Base-by-base conservation (phyloP, 2,113 vertebrate genomes). In the Phodopus roborovskii region DNA sequence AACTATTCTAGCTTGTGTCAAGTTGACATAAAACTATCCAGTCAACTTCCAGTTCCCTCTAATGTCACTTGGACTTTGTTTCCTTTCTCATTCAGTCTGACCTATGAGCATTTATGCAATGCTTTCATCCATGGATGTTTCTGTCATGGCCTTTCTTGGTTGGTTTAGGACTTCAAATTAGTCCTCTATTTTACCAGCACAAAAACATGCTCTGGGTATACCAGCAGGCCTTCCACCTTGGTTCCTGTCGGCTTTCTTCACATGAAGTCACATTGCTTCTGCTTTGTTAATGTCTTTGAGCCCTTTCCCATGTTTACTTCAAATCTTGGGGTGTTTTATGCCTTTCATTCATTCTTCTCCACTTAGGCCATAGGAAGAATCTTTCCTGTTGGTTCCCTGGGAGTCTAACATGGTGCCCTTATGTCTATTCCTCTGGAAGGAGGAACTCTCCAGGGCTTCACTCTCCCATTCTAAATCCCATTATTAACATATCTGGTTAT, bases 181-280 rank as follows among this genome's bases (percentile, higher is more conserved):
- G 45, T 33, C n/a, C 81, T 13, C 53, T 75, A 7, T 56, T 30
- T 13, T 39, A 53, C 33, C 30, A 22, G 7, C n/a, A 53, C 17
- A 60, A 20, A 19, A 20, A 0, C 30, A 20, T n/a, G 19, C 30
- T 39, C 53, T 3, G 0, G 7, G 1, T 12, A 20, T 10, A 30
- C 30, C 53, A 75, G 1, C 24, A 22, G 42, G 28, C 56, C 28
- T 39, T 74, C n/a, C 28, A 16, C 39, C 16, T 39, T 12, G 28
- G 68, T 9, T 16, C 28, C 66, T 53, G 11, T 48, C n/a, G 42
- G n/a, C 20, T 8, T 60, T 70, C 28, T 53, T n/a, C 19, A 17
- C 0, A 22, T 75, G 50, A 60, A 19, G 17, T 39, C 74, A 53
- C 11, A 5, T 53, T 7, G 36, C 7, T 50, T 74, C 24, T 56